Evolutionary conservation across 2,113 vertebrate species (phyloP), one percentile per base, ranked within the genome.

Genomic region (Bungarus multicinctus): DNA sequence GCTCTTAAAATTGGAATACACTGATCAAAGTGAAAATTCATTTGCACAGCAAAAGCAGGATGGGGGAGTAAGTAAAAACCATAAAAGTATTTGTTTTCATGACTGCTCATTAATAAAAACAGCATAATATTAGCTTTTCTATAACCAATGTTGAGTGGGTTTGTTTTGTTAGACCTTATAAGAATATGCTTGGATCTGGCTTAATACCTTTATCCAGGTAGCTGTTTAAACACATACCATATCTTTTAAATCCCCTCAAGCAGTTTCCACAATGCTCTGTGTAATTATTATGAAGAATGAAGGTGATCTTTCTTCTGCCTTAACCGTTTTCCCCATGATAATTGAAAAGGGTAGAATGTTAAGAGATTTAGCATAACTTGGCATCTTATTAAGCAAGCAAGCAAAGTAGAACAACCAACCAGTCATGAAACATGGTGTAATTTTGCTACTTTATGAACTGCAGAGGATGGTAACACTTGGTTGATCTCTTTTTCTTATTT

Each of bases 211-310:
- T 95, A 93, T 91, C 39, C 86, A 45, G 53, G 74, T 91, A 94
- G 90, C 94, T 94, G 90, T 90, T 95, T 95, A 94, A 95, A 94
- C 92, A 39, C 53, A 91, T 94, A 94, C 90, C 88, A 95, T n/a
- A n/a, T 27, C 60, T 93, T 93, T 87, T 92, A 96, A 34, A 94
- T 95, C 94, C 93, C 92, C 92, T 93, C 55, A 39, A 87, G 96
- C 92, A 43, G 58, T 81, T 94, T 95, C 94, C 89, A 90, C 69
- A 94, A 93, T 93, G 92, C 60, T 94, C 58, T 85, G 64, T 57
- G 95, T 95, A 95, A 95, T 96, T 96, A 96, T 95, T 96, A 94
- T 60, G 90, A 93, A 95, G 93, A 95, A 94, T 92, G 92, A 90
- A 96, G 95, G 92, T 93, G 85, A 94, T 90, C 92, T 96, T 96